phyloP scores from a whole-genome alignment of 2,888 invertebrate species.

The Trypoxylon attenuatum region DNA sequence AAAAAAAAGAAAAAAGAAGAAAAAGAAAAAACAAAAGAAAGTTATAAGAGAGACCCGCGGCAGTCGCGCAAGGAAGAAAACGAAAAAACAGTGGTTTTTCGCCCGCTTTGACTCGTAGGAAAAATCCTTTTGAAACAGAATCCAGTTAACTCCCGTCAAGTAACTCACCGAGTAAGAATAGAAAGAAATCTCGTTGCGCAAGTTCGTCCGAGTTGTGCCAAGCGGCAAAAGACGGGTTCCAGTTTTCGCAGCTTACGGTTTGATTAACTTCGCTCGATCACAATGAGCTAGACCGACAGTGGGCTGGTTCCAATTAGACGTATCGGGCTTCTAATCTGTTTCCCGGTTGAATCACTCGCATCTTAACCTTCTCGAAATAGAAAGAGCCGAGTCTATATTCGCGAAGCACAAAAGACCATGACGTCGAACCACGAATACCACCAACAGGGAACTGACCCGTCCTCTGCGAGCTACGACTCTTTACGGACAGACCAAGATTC shows the following conservation, averaged over 20 bases:
- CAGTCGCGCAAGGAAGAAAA: no score
- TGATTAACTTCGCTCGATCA: slow-evolving; percentile 1
- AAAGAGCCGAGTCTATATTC: no score
- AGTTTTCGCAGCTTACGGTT: slow-evolving; percentile 2
- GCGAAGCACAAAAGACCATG: slow-evolving; percentile 13
- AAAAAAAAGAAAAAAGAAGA: neutral
- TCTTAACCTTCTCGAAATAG: slow-evolving; percentile 37
- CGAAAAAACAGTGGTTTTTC: no score
- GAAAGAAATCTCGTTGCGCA: slow-evolving; percentile 28
- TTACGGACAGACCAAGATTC: no score
- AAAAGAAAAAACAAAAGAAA: neutral
- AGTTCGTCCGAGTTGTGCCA: no score
- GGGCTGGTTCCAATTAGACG: slow-evolving; percentile 29
- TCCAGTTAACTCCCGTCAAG: neutral
- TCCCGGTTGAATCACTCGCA: slow-evolving; percentile 32
- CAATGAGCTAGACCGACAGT: slow-evolving; percentile 10
- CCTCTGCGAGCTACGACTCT: no score
- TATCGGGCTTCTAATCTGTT: slow-evolving; percentile 23
- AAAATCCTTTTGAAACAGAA: neutral
- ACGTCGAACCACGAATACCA: neutral
- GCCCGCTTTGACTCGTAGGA: no score
- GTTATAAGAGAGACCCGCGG: no score
- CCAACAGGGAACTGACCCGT: neutral
- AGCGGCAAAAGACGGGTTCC: slow-evolving; percentile 5
- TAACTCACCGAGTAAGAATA: slow-evolving; percentile 1